Conservation (phyloP, 2,113 vertebrate genomes). For the Falcunculus frontatus region DNA sequence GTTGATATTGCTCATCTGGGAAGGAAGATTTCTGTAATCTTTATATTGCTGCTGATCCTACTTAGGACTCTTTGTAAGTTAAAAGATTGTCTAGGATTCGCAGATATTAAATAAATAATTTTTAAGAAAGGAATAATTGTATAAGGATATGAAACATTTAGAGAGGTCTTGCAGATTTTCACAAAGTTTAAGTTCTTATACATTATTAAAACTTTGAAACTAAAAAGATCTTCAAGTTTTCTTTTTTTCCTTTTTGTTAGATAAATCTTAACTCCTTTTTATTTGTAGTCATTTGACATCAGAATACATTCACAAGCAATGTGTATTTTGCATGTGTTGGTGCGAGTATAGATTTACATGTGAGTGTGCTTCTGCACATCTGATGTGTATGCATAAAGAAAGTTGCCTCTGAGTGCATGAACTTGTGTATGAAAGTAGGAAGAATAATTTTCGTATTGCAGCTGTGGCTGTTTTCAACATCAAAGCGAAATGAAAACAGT, state of each 20-base stretch:
- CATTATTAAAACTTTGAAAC: neutral
- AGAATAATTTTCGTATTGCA: conserved; percentile 49
- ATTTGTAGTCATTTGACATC: neutral
- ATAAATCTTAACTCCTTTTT: neutral
- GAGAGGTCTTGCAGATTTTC: neutral
- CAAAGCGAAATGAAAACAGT: conserved; percentile 42
- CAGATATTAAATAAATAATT: neutral
- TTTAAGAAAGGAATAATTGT: neutral
- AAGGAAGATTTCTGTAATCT: neutral
- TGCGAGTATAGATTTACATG: neutral
- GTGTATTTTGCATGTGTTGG: fast-evolving
- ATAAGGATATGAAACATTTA: neutral
- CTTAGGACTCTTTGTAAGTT: neutral
- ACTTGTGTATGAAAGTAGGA: conserved; percentile 33
- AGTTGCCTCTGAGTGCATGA: conserved; percentile 31
- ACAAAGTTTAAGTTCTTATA: neutral
- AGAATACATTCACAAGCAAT: neutral
- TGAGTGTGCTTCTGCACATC: neutral
- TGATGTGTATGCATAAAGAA: neutral
- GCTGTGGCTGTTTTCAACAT: conserved; percentile 54
- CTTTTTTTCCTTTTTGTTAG: neutral
- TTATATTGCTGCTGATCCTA: neutral
- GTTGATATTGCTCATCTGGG: neutral
- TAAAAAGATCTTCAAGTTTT: neutral
- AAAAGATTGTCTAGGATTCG: neutral